A percentile compares a stretch with the other conserved stretches of the same genome.
phyloP scores from a whole-genome alignment of 2,797 vertebrate species.

The Phylloscopus collybita region DNA sequence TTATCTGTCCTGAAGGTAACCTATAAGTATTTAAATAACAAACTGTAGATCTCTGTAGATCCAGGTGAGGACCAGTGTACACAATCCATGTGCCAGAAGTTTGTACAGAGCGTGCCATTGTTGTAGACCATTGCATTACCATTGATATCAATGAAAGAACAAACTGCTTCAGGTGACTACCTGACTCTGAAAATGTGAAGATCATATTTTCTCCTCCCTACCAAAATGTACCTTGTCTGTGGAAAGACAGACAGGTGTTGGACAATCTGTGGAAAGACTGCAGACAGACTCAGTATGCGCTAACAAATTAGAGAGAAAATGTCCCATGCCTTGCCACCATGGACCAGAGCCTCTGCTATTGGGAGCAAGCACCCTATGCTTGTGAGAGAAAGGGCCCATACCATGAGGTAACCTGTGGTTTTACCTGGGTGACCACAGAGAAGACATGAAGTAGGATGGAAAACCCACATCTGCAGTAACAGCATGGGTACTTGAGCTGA shows the following conservation, averaged over 20 bases:
- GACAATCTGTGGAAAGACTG: background rate
- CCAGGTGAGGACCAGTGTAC: background rate
- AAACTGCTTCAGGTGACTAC: background rate
- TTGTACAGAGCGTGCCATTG: background rate
- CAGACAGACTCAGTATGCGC: background rate
- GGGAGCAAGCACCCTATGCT: background rate
- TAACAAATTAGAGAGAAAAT: background rate
- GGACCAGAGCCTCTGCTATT: background rate
- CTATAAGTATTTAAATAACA: background rate
- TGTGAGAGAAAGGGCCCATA: background rate
- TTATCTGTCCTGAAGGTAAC: background rate
- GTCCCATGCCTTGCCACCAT: too few relatives aligned
- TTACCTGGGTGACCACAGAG: background rate
- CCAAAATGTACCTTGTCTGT: background rate
- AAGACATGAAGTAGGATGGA: background rate
- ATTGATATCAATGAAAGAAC: background rate
- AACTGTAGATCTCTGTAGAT: background rate
- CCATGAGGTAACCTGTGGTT: background rate
- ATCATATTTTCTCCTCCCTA: background rate
- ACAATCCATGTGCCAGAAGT: background rate
- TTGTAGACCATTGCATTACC: background rate
- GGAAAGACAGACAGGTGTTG: background rate
- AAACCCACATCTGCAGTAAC: background rate
- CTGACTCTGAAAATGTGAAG: background rate
- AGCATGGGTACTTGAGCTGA: too few relatives aligned